phyloP scores from a whole-genome alignment of 1,140 invertebrate genomes.

The Nephila pilipes region DNA sequence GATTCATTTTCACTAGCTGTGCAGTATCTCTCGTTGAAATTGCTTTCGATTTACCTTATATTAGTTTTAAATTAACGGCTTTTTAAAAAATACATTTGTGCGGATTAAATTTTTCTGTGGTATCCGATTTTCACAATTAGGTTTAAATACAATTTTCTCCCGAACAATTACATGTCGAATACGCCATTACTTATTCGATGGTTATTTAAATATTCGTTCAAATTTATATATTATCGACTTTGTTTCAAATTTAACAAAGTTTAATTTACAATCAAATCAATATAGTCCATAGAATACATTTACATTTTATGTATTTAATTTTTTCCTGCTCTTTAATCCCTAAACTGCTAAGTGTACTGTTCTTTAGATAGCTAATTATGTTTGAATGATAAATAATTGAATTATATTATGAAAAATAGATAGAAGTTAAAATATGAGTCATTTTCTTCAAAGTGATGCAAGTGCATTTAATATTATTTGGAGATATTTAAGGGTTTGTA shows the following conservation, averaged over 20 bases:
- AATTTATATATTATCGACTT: neutral
- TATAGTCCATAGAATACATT: no score
- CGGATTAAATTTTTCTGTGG: neutral
- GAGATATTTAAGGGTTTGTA: no score
- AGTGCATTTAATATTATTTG: no score
- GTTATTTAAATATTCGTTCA: neutral
- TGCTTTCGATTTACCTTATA: neutral
- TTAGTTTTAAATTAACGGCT: slow-evolving; percentile 1
- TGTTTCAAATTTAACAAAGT: neutral
- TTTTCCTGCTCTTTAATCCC: no score
- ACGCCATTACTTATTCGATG: neutral
- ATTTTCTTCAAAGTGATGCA: no score
- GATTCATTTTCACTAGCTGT: neutral
- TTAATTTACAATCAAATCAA: neutral
- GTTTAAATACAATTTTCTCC: neutral
- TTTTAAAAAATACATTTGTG: neutral
- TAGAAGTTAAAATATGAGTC: no score
- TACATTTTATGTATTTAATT: no score
- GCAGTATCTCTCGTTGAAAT: neutral
- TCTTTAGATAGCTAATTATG: no score
- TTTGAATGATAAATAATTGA: no score
- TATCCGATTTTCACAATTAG: neutral
- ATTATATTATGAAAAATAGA: no score
- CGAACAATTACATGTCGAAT: neutral
- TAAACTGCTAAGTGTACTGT: no score